phyloP scores from a whole-genome alignment of 2,797 vertebrate genomes.

The Odontamblyopus rebecca region DNA sequence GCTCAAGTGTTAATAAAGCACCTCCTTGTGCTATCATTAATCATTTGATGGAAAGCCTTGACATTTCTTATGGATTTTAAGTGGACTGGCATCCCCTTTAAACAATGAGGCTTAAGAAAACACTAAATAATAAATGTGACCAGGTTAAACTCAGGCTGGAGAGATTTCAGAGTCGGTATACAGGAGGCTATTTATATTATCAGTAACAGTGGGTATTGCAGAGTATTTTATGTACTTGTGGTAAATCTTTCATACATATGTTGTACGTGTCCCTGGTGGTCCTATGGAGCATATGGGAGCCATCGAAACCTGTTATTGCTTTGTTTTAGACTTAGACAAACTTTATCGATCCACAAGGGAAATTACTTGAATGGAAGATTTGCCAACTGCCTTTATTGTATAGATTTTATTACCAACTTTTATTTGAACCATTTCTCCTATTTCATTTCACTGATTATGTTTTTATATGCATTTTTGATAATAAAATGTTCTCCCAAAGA shows the following conservation, averaged over 20 bases:
- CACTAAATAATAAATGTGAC: background rate
- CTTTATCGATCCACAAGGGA: no score
- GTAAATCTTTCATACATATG: background rate
- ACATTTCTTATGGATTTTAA: slow-evolving; percentile 3
- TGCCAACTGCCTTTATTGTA: background rate
- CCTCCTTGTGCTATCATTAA: slow-evolving; percentile 3
- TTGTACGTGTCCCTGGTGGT: background rate
- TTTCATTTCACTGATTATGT: background rate
- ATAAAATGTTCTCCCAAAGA: no score
- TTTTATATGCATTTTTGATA: background rate
- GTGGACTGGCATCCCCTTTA: background rate
- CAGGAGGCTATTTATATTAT: background rate
- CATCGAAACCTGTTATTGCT: background rate
- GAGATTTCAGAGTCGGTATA: background rate
- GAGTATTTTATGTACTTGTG: background rate
- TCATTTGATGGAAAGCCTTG: slow-evolving; percentile 10
- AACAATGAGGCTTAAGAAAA: slow-evolving; percentile 5
- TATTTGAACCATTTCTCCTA: background rate
- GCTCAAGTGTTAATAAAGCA: slow-evolving; percentile 7
- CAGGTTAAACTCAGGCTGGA: background rate
- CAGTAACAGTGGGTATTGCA: background rate
- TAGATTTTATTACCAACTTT: background rate
- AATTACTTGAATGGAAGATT: no score
- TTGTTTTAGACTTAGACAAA: no score
- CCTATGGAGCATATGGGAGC: background rate